A percentile compares a stretch with the other conserved stretches of the same genome.
phyloP scores from a whole-genome alignment of 2,797 vertebrate genomes.

The Calcarius lapponicus region DNA sequence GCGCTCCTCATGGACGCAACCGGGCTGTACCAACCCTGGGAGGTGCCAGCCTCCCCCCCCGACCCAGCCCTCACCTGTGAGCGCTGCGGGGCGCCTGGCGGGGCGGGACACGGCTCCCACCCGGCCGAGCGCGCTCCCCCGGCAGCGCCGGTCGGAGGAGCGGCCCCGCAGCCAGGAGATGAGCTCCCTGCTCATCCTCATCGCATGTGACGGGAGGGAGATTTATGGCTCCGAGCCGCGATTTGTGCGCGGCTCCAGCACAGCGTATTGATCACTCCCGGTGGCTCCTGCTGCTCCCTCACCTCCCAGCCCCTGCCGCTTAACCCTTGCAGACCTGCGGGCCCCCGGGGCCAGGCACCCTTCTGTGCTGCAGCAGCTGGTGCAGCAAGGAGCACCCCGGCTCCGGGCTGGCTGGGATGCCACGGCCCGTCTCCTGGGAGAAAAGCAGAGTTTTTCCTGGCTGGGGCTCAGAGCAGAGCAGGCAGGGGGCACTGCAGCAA shows the following conservation, averaged over 20 bases:
- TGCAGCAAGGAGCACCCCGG: neutral
- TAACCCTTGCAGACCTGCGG: slow-evolving; percentile 27
- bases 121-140: accelerated
- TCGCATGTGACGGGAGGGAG: slow-evolving; percentile 34
- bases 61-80: accelerated
- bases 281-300: slow-evolving; percentile 18
- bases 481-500: neutral
- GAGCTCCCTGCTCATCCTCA: slow-evolving; percentile 56
- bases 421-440: neutral
- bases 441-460: neutral
- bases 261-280: slow-evolving; percentile 51
- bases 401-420: neutral
- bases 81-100: accelerated
- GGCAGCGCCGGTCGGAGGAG: neutral
- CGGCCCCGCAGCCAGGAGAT: neutral
- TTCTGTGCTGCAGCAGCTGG: neutral
- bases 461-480: neutral
- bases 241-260: slow-evolving; percentile 41
- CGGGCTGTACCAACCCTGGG: accelerated
- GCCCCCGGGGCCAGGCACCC: accelerated
- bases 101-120: accelerated
- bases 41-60: neutral
- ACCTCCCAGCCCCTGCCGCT: neutral
- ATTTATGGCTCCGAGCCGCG: slow-evolving; percentile 54
- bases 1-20: accelerated